Percentiles rank a stretch among this genome's conserved stretches.
phyloP scores from a whole-genome alignment of 2,113 vertebrate species.

The Mesoclemmys tuberculata region DNA sequence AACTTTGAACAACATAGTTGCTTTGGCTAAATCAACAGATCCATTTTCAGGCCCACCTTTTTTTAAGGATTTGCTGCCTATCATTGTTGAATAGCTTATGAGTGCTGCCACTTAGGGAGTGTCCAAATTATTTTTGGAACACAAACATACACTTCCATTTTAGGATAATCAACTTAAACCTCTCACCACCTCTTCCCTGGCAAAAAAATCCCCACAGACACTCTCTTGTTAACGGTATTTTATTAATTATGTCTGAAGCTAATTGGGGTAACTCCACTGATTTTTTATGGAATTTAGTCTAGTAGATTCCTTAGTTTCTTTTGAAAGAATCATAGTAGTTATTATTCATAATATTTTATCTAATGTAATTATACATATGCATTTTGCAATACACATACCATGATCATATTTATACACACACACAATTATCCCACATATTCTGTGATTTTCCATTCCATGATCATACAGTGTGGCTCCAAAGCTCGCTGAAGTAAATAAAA shows the following conservation, averaged over 20 bases:
- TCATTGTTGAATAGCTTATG: neutral
- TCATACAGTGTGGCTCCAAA: neutral
- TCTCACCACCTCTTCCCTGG: neutral
- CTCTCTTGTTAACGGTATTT: neutral
- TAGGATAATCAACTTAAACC: neutral
- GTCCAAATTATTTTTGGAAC: neutral
- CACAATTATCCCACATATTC: neutral
- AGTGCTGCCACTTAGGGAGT: neutral
- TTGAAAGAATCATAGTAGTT: neutral
- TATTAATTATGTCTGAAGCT: neutral
- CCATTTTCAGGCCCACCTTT: neutral
- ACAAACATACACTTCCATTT: neutral
- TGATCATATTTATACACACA: neutral
- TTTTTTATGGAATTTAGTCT: neutral
- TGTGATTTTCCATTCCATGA: neutral
- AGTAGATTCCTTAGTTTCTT: neutral
- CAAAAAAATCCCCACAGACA: neutral
- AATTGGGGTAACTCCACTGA: neutral
- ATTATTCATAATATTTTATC: neutral
- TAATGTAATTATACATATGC: neutral
- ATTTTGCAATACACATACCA: too few species aligned
- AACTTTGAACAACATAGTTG: rapidly evolving
- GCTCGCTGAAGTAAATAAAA: neutral
- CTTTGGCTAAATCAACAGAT: neutral
- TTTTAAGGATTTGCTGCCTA: neutral